Evolutionary conservation across 35 echinoderm and acorn worm species (phyloP), one percentile per base, ranked within the genome.

Genomic region (Strongylocentrotus purpuratus): DNA sequence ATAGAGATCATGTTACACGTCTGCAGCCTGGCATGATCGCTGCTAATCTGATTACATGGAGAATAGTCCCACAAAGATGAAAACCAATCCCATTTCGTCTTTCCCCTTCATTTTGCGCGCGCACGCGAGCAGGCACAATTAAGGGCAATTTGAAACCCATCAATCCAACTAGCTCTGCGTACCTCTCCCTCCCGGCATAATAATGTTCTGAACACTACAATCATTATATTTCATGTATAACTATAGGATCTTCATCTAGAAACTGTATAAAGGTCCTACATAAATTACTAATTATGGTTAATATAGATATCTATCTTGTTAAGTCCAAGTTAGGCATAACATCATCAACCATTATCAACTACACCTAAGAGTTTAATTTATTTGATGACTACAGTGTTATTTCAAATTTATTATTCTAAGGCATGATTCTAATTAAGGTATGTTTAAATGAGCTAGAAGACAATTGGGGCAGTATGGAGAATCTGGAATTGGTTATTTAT

Each of bases 121-220:
- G n/a, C n/a, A n/a, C 65, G n/a, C n/a, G 25, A 78, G 20, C 65
- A 78, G 65, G 28, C 65, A 78, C 65, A 78, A 78, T 78, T 78
- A 78, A 78, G 65, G 65, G 65, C 65, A 78, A 78, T 78, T 78
- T 78, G 65, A 78, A 78, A 78, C 65, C 65, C 65, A 70, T 70
- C 61, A 70, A 70, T 65, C 4, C 20, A 17, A 71, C 61, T n/a
- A n/a, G n/a, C 17, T 55, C 50, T 55, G 7, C 50, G 18, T 71
- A 71, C 20, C 65, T 78, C 22, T 50, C 2, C 48, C 48, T 25
- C 8, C 8, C 50, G 14, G 50, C 50, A 70, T 18, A 70, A 70
- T 22, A 55, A 70, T 70, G 4, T 70, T 70, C 61, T 25, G 17
- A 13, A 70, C 61, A 70, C 61, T 70, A 70, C 65, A 78, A n/a